Base-by-base conservation (phyloP, 1,140 invertebrate genomes). In the Brachionus manjavacas region DNA sequence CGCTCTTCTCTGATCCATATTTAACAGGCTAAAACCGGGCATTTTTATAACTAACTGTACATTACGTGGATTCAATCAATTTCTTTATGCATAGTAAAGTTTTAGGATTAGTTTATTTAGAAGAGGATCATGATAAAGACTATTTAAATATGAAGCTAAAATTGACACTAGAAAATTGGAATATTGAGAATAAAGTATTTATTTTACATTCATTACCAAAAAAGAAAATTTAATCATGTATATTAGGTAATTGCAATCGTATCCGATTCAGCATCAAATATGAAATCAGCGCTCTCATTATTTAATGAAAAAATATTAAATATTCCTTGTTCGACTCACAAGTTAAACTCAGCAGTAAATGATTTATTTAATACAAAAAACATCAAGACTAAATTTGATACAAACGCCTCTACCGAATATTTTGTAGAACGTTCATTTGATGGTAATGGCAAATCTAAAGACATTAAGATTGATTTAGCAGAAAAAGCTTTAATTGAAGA, bases 121-220 rank as follows among this genome's bases (percentile, higher is more conserved):
- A 39, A n/a, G 28, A 72, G 35, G 28, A 72, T 39, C 68, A 72
- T 41, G 31, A 72, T 41, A 39, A 41, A 72, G 9, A 12, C 8
- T 72, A 72, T 72, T 39, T 72, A 72, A 70, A 31, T 70, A 28
- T 70, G 20, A 70, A 70, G 25, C 25, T 70, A 70, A 70, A 70
- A 70, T 14, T 28, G 66, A 31, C 66, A 28, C 66, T 70, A n/a
- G 66, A 28, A 70, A 31, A 70, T 28, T 70, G 20, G 66, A 70
- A 70, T 28, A 31, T 70, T n/a, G 23, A 28, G 31, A 31, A 70
- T 31, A 70, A 70, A 70, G 66, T 70, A 64, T 23, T 64, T 64
- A 9, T 46, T 46, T 46, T 46, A 46, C 9, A 46, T 46, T 46
- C 43, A 46, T 46, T 46, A 3, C 43, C 43, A 46, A 46, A 46